Base-by-base conservation (phyloP, 2,113 vertebrate species). In the Leptodactylus fuscus region DNA sequence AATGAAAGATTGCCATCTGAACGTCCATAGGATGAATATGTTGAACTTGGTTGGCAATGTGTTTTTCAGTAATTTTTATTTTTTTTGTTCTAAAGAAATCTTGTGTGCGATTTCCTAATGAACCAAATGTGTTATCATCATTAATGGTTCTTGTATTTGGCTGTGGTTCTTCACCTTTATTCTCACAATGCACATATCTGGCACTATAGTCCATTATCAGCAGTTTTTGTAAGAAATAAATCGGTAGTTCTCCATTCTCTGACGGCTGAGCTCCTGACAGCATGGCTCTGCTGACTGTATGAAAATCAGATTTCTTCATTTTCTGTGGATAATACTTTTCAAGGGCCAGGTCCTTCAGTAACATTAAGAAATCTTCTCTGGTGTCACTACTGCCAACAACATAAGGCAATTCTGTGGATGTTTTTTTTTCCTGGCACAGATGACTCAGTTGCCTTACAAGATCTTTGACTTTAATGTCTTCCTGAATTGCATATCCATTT, bases 1-100 rank as follows among this genome's bases (percentile, higher is more conserved):
- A 94, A 38, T 93, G 90, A 82, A 93, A 95, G 69, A 94, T 89
- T 55, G 91, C 92, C 92, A 95, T 95, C 81, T 94, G 94, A 55
- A 95, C 46, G 62, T 95, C 94, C 90, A 95, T 91, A 36, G 93
- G 92, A 87, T 96, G 92, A 38, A 95, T 86, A 6, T 70, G 75
- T 58, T 60, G 12, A 1, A 67, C 58, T 24, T 48, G 41, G 7
- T 53, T 24, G 44, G 32, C 7, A 48, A 24, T 34, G 67, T 77
- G 22, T 13, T 9, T 15, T 9, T 60, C 32, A 20, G 1, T n/a
- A 1, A 32, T 0, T 0, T 0, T 34, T 53, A 0, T n/a, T n/a
- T n/a, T n/a, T n/a, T n/a, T n/a, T n/a, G n/a, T n/a, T n/a, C n/a
- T 75, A 8, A 27, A 82, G 29, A 91, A 0, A 3, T n/a, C n/a